These are phyloP conservation scores for Drosophila kepulauana DNA, from an alignment of 1,140 invertebrate genomes.

Conservation along the genomic window DNA sequence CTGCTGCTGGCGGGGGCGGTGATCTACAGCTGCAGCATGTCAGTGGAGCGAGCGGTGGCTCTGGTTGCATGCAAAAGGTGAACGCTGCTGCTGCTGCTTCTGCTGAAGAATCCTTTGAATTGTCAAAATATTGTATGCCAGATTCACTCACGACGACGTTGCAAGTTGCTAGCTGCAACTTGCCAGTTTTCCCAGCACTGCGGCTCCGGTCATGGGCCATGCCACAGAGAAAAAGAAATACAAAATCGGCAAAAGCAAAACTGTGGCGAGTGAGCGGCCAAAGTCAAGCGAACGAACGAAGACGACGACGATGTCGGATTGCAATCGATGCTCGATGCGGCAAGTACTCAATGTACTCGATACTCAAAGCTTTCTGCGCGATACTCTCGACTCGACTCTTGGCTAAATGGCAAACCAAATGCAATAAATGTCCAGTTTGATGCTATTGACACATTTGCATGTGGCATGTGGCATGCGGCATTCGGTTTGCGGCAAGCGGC, in stretches of 20 bases:
- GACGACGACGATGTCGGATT: conserved; percentile 16
- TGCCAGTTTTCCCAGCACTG: conserved; percentile 41
- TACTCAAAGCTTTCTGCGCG: conserved; percentile 7
- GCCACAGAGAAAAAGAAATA: conserved; percentile 27
- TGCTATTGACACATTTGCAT: conserved; percentile 81
- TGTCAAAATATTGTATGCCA: conserved; percentile 82
- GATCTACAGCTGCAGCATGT: conserved; percentile 43
- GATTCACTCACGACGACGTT: conserved; percentile 64
- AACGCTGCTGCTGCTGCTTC: conserved; percentile 51
- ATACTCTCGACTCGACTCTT: conserved; percentile 32
- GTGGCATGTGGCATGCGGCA: conserved; percentile 28
- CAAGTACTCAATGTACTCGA: conserved; percentile 29
- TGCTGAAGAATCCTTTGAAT: conserved; percentile 79
- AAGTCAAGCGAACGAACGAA: conserved; percentile 36
- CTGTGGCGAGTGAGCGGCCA: conserved; percentile 55
- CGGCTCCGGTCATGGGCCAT: conserved; percentile 56
- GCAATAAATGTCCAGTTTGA: conserved; percentile 77
- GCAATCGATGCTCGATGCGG: conserved; percentile 30
- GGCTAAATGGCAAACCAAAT: conserved; percentile 61
- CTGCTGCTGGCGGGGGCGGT: conserved; percentile 11
- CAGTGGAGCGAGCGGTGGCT: conserved; percentile 26
- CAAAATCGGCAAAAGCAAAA: conserved; percentile 1
- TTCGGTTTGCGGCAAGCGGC: conserved; percentile 7
- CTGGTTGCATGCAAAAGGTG: conserved; percentile 62
- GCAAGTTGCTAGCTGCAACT: conserved; percentile 35